phyloP scores from a whole-genome alignment of 2,888 invertebrate species.

The Oxycera nigricornis region DNA sequence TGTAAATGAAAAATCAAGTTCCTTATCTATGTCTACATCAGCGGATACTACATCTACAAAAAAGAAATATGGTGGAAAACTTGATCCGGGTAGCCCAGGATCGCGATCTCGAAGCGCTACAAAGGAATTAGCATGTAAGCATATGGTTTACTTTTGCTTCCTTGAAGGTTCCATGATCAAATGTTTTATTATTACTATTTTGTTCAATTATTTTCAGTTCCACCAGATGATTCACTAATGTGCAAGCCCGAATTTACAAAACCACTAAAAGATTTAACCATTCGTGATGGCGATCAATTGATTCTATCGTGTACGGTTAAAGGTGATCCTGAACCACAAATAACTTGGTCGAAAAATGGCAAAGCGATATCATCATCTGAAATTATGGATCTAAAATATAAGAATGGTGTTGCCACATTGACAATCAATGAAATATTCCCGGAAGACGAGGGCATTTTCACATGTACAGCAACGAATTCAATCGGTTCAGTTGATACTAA shows the following conservation, averaged over 20 bases:
- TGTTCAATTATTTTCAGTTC: constrained; percentile 66
- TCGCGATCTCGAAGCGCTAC: constrained; percentile 88
- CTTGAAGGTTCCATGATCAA: background rate
- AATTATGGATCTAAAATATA: constrained; percentile 91
- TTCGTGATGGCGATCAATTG: constrained; percentile 87
- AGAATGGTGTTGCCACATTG: constrained; percentile 85
- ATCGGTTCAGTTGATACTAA: constrained; percentile 85
- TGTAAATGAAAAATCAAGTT: constrained; percentile 52
- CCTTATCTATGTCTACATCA: constrained; percentile 48
- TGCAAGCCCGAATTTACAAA: constrained; percentile 85
- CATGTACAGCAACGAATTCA: constrained; percentile 90
- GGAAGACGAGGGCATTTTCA: constrained; percentile 91
- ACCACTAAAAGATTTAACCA: constrained; percentile 74
- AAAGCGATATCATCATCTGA: constrained; percentile 77
- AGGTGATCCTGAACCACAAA: constrained; percentile 92
- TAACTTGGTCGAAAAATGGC: constrained; percentile 89
- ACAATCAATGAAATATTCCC: constrained; percentile 93
- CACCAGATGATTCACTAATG: constrained; percentile 86
- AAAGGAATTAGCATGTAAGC: constrained; percentile 77
- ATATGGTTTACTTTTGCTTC: background rate
- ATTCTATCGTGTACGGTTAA: constrained; percentile 82
- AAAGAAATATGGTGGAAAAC: constrained; percentile 71
- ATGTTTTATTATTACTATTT: background rate
- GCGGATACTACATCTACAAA: constrained; percentile 57
- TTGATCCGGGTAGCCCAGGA: constrained; percentile 79